A percentile compares a stretch with the other conserved stretches of the same genome.
Conservation (phyloP, 1,140 invertebrate species). For the Hydropsyche tenuis region DNA sequence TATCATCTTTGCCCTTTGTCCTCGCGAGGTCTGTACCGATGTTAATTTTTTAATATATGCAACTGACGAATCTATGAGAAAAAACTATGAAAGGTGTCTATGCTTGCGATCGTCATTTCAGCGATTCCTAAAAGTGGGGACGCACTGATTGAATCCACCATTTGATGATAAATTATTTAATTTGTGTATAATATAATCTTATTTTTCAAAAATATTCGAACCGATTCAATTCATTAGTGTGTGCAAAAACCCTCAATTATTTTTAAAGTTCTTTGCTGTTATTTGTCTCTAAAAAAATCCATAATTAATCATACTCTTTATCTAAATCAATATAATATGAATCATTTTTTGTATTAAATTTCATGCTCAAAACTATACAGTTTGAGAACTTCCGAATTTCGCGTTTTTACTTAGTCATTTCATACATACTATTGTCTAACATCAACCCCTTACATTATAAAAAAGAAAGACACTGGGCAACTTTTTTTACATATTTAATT, state of each 20-base stretch:
- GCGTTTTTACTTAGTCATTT: constrained; percentile 35
- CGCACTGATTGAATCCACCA: too few species aligned
- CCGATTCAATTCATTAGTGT: too few species aligned
- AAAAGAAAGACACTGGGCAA: constrained; percentile 15
- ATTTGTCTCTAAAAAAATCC: too few species aligned
- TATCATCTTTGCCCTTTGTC: constrained; percentile 41
- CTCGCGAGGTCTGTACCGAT: constrained; percentile 6
- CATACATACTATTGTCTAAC: constrained; percentile 31
- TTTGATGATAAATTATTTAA: too few species aligned
- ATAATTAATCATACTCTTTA: too few species aligned
- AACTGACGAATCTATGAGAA: constrained; percentile 42
- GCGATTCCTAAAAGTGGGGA: background rate
- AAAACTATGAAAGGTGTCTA: constrained; percentile 36
- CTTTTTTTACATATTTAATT: constrained; percentile 44
- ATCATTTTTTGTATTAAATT: too few species aligned
- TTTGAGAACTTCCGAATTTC: constrained; percentile 4
- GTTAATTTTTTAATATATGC: constrained; percentile 47
- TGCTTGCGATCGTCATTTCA: background rate
- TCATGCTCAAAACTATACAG: background rate
- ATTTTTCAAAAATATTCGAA: too few species aligned
- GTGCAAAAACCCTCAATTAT: too few species aligned
- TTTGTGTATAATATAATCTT: too few species aligned
- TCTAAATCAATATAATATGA: too few species aligned
- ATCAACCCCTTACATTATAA: constrained; percentile 3
- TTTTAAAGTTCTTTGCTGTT: too few species aligned